These are phyloP conservation scores for Ctenopoma multispine DNA, from an alignment of 2,797 vertebrate species.

Conservation along the genomic window DNA sequence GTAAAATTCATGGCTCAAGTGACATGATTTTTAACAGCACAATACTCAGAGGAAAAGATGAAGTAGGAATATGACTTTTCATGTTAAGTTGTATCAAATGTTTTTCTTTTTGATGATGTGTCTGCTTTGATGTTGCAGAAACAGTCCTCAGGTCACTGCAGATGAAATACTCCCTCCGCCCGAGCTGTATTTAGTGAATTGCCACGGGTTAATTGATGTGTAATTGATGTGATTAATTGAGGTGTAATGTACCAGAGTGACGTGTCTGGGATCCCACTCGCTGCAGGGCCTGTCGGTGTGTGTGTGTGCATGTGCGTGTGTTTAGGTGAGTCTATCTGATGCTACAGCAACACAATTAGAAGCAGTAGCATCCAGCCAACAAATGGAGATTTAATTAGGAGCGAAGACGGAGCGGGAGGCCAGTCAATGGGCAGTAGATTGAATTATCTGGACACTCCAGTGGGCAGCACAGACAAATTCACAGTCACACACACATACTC, in stretches of 20 bases:
- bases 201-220: conserved; percentile 82
- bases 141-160: conserved; percentile 58
- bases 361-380: conserved; percentile 82
- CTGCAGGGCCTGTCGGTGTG: conserved; percentile 45
- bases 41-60: conserved; percentile 23
- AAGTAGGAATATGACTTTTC: conserved; percentile 50
- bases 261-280: conserved; percentile 61
- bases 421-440: conserved; percentile 85
- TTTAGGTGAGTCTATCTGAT: conserved; percentile 64
- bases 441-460: conserved; percentile 83
- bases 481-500: conserved; percentile 44
- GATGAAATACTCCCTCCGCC: conserved; percentile 49
- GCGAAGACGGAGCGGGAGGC: conserved; percentile 79
- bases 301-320: conserved; percentile 9
- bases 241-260: conserved; percentile 82
- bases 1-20: conserved; percentile 35
- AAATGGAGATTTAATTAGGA: conserved; percentile 88
- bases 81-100: conserved; percentile 35
- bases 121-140: conserved; percentile 66
- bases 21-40: conserved; percentile 18
- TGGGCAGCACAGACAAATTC: conserved; percentile 63
- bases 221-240: conserved; percentile 88
- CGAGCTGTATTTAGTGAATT: conserved; percentile 73
- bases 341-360: conserved; percentile 82
- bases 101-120: conserved; percentile 54